Evolutionary conservation across 2,888 invertebrate species (phyloP).

Genomic region (Dysmachus trigonus): DNA sequence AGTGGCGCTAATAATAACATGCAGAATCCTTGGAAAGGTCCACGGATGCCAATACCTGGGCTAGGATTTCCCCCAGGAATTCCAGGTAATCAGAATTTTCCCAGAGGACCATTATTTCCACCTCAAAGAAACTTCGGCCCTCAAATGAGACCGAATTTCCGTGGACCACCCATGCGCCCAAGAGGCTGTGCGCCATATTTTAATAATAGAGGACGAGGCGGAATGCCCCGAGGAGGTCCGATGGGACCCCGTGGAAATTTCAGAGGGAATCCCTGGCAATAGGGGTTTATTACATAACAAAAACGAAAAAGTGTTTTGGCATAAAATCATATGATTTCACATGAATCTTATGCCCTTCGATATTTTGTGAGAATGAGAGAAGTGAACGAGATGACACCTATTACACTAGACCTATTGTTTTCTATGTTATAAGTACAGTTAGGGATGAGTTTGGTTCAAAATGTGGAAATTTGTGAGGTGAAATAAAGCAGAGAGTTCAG

Average conservation of each 20-base stretch:
- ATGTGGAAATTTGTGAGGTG: not conserved
- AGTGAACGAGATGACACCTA: constrained; percentile 12
- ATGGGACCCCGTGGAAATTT: constrained; percentile 58
- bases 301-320: constrained; percentile 17
- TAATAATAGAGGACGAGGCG: constrained; percentile 52
- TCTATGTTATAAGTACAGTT: constrained; percentile 29
- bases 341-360: not conserved
- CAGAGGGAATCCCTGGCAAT: constrained; percentile 54
- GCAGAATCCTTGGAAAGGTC: constrained; percentile 7
- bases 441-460: not conserved
- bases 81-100: constrained; percentile 39
- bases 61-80: constrained; percentile 21
- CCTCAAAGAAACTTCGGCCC: constrained; percentile 49
- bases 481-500: constrained; percentile 9
- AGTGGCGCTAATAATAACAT: not conserved
- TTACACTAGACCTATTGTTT: constrained; percentile 4
- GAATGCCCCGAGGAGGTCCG: constrained; percentile 52
- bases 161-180: constrained; percentile 26
- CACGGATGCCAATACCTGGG: constrained; percentile 6
- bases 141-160: constrained; percentile 48
- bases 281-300: not conserved
- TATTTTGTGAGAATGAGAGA: not conserved
- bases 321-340: constrained; percentile 14
- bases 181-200: constrained; percentile 34
- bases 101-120: constrained; percentile 49